Conservation (phyloP, 2,888 invertebrate species). For the Rotaria socialis region DNA sequence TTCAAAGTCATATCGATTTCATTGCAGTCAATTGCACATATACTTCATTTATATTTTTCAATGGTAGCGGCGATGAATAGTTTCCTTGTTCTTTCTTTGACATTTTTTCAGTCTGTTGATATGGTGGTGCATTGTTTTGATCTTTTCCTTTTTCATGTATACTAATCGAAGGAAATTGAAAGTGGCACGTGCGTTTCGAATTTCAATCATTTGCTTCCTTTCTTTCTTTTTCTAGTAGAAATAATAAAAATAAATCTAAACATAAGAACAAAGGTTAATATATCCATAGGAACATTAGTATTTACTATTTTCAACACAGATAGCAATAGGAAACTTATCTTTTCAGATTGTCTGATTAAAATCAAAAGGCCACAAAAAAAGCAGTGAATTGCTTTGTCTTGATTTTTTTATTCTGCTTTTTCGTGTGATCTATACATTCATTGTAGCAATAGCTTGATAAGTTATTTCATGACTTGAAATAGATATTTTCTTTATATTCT, state of each 20-base stretch:
- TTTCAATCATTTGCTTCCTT: background rate
- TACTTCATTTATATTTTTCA: background rate
- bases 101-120: background rate
- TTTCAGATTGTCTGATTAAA: no score
- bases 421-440: no score
- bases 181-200: background rate
- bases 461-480: background rate
- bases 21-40: conserved; percentile 7
- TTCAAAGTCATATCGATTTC: conserved; percentile 19
- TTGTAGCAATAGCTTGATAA: background rate
- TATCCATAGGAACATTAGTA: no score
- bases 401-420: no score
- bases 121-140: background rate
- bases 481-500: background rate
- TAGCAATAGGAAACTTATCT: no score
- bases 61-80: background rate
- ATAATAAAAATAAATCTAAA: background rate
- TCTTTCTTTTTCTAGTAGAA: no score
- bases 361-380: no score
- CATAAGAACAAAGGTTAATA: background rate
- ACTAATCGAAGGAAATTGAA: background rate
- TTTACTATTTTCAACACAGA: no score
- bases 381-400: no score
- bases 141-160: conserved; percentile 2
- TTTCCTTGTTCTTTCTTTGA: background rate